Base-by-base conservation (phyloP, 2,797 vertebrate species). In the Sebastolobus alascanus region DNA sequence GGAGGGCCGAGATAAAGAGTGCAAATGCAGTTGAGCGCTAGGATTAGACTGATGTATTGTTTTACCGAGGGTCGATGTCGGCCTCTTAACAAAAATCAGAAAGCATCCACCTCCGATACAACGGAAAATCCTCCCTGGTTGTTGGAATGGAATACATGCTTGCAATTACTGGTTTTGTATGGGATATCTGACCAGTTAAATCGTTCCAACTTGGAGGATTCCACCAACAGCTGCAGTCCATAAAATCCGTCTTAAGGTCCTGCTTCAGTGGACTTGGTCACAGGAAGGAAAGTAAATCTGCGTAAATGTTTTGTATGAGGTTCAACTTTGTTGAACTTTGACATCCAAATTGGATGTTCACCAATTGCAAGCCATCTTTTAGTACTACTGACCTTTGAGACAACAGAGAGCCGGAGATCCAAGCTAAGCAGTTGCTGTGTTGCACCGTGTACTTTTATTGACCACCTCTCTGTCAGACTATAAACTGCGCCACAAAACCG, bases 1-100 rank as follows among this genome's bases (percentile, higher is more conserved):
- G 82, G 77, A 87, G 29, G 83, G 73, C 76, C 3, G 4, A 87
- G 90, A 92, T 91, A 89, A 91, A 92, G 75, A 83, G 83, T 67
- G 88, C 83, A 90, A 89, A 91, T 80, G 69, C 90, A 89, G 84
- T 68, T 79, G 84, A 93, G 89, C 61, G 1, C 73, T 0, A 11
- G 91, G 85, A 90, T 93, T 88, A 89, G 82, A 90, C 77, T 68
- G 69, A 71, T 73, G 68, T 40, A 78, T 92, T 87, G 89, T 92
- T 90, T 89, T 61, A 73, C 76, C 14, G 52, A 68, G 52, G 85
- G 78, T 84, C 66, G 43, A 86, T 82, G 68, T 58, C 40, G 5
- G 71, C 37, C 68, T 72, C 72, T 70, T 67, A 43, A 68, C 68
- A 64, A 64, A 75, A 64, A 83, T 66, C 79, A 56, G 73, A 85